Base-by-base conservation (phyloP, 2,797 vertebrate genomes). In the Scolopax rusticola region DNA sequence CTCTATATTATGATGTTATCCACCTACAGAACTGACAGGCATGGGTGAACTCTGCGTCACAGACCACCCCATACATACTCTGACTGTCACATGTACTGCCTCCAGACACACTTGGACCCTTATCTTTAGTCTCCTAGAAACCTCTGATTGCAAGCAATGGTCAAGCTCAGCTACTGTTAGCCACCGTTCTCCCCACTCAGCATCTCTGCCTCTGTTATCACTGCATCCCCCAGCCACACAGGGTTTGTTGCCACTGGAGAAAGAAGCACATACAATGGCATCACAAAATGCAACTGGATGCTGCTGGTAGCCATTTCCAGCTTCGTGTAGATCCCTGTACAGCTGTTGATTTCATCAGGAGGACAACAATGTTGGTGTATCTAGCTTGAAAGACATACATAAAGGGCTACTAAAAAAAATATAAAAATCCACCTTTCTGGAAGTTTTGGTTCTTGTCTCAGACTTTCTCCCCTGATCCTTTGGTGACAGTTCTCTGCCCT, bases 171-270 rank as follows among this genome's bases (percentile, higher is more conserved):
- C 19, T 53, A 38, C 47, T 2, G 3, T 2, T 6, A 76, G 25
- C 6, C 54, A 50, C 12, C 18, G 45, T 54, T 47, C n/a, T 30
- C 28, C 20, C 32, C 10, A 32, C 36, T 50, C 23, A 19, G 54
- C 43, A 59, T 24, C 51, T 51, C 47, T 32, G 3, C 4, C 6
- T n/a, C 28, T 50, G 25, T 23, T 64, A 82, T 25, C 57, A 36
- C 59, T 76, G 59, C 33, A 20, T 73, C 69, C 33, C 11, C 28
- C 38, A 15, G 1, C 9, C 14, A 50, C 0, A 0, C 8, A 40
- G 9, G 3, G 47, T 73, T 61, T 60, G 40, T 36, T 59, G 43
- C 8, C 38, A 19, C 27, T 69, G n/a, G 15, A 71, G 13, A 8
- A 14, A 68, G 11, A 8, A 21, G 6, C 47, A 67, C 36, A 5